phyloP scores from a whole-genome alignment of 1,140 invertebrate species.

The Homalodisca vitripennis region DNA sequence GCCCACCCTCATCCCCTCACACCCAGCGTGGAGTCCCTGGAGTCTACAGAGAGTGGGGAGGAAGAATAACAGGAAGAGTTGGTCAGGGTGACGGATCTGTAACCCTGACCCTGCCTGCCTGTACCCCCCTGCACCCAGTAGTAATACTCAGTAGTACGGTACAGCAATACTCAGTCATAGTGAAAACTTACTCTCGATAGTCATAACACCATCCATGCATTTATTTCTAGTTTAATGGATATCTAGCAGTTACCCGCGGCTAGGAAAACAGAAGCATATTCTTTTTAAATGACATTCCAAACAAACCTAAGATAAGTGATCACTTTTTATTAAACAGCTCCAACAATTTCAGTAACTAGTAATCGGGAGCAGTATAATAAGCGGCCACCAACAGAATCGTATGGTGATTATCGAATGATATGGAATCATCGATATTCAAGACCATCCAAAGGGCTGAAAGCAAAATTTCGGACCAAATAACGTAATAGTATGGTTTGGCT shows the following conservation, averaged over 20 bases:
- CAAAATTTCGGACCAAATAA: too few species aligned
- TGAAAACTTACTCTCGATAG: not conserved
- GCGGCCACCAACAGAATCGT: too few species aligned
- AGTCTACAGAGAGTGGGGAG: conserved; percentile 5
- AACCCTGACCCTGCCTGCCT: not conserved
- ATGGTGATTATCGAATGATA: too few species aligned
- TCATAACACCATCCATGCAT: not conserved
- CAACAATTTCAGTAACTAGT: too few species aligned
- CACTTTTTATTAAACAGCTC: too few species aligned
- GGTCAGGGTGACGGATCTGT: conserved; percentile 24
- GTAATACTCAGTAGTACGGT: not conserved
- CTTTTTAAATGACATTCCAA: too few species aligned
- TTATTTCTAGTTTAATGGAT: not conserved
- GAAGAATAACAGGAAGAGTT: conserved; percentile 15
- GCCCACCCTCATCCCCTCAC: not conserved
- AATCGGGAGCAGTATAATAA: too few species aligned
- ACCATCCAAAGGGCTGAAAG: too few species aligned
- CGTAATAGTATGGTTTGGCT: too few species aligned
- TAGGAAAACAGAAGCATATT: too few species aligned
- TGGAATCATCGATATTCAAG: too few species aligned
- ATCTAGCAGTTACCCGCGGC: not conserved
- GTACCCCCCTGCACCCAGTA: not conserved
- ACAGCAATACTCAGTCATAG: not conserved
- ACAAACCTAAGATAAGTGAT: too few species aligned
- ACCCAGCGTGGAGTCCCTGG: conserved; percentile 28